Percentiles rank a stretch among this genome's conserved stretches.
phyloP scores from a whole-genome alignment of 2,888 invertebrate species.

The Sinotaia quadrata region DNA sequence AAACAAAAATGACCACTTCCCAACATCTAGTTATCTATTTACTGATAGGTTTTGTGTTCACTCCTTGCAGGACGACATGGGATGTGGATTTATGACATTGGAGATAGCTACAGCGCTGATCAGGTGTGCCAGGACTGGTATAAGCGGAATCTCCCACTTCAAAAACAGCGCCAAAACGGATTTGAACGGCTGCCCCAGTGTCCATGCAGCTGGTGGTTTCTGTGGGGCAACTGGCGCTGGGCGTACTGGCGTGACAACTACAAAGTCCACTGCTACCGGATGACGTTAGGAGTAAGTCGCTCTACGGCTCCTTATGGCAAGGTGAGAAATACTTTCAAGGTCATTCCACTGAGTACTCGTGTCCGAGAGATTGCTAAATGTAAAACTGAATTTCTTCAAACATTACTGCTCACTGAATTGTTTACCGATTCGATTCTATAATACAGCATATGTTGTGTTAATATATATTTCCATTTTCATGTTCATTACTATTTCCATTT shows the following conservation, averaged over 20 bases:
- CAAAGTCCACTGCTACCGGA: background rate
- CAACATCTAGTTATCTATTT: too few species aligned
- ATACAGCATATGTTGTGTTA: too few species aligned
- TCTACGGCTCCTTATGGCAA: background rate
- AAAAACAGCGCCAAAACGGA: background rate
- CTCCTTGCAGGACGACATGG: conserved; percentile 1
- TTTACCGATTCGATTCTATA: too few species aligned
- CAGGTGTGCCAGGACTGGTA: conserved; percentile 1
- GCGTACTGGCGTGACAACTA: background rate
- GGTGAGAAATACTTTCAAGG: too few species aligned
- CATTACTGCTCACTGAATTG: too few species aligned
- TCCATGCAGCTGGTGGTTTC: background rate
- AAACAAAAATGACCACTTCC: too few species aligned
- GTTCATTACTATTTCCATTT: too few species aligned
- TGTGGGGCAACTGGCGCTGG: conserved; percentile 9
- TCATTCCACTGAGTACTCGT: too few species aligned
- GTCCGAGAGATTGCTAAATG: too few species aligned
- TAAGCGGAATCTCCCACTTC: background rate
- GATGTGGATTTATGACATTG: conserved; percentile 1
- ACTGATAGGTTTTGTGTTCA: too few species aligned
- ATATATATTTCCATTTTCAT: too few species aligned
- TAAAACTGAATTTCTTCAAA: too few species aligned
- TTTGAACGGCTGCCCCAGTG: conserved; percentile 7
- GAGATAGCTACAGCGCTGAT: background rate
- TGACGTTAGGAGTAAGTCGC: background rate